Percentiles rank a stretch among this genome's conserved stretches.
phyloP scores from a whole-genome alignment of 1,140 invertebrate genomes.

The Heliconius congener region DNA sequence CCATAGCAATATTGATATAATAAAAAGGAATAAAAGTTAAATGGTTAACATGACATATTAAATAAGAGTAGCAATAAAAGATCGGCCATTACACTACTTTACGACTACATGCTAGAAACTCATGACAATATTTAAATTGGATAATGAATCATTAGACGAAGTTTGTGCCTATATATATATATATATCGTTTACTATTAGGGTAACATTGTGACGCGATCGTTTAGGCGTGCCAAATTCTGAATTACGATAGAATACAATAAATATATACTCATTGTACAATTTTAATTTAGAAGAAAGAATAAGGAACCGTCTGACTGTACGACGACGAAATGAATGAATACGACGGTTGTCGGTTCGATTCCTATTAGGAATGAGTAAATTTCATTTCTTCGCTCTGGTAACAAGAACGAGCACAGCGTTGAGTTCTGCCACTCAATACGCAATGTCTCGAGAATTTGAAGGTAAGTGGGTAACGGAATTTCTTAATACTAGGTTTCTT shows the following conservation, averaged over 20 bases:
- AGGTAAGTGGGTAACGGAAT: too few species aligned
- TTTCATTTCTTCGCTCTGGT: too few species aligned
- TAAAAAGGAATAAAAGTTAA: background rate
- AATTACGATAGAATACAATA: background rate
- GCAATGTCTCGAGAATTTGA: too few species aligned
- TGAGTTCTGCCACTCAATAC: too few species aligned
- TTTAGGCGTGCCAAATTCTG: constrained; percentile 6
- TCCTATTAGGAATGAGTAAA: too few species aligned
- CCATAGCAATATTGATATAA: background rate
- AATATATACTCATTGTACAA: background rate
- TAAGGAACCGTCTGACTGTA: too few species aligned
- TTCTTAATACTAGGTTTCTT: too few species aligned
- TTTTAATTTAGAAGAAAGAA: background rate
- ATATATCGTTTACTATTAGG: background rate
- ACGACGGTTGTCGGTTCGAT: too few species aligned
- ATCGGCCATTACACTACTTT: background rate
- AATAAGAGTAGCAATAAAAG: background rate
- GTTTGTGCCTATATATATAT: constrained; percentile 7
- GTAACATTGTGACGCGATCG: background rate
- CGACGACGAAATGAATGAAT: too few species aligned
- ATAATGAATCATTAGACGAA: constrained; percentile 9
- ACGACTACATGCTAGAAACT: constrained; percentile 12
- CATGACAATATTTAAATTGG: constrained; percentile 26
- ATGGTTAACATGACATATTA: background rate
- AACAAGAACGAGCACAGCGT: too few species aligned